Conservation (phyloP, 2,113 vertebrate genomes). For the Ahaetulla prasina region DNA sequence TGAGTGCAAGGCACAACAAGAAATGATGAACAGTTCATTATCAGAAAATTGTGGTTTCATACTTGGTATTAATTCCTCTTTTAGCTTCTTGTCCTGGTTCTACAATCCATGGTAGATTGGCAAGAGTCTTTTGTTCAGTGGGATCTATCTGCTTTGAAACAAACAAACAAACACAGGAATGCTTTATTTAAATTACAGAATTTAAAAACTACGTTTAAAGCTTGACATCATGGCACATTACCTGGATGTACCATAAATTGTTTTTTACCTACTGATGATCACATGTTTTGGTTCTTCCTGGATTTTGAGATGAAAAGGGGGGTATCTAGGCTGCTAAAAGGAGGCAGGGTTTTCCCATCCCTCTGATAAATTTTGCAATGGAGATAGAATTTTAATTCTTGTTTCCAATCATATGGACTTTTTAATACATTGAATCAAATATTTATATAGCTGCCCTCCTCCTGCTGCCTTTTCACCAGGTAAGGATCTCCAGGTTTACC, state of each 20-base stretch:
- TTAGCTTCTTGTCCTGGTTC: slow-evolving; percentile 98
- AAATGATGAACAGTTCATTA: slow-evolving; percentile 82
- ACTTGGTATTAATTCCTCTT: slow-evolving; percentile 99
- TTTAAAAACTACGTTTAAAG: background rate
- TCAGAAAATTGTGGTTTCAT: slow-evolving; percentile 99
- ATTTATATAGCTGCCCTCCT: background rate
- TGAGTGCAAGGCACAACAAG: slow-evolving; percentile 92
- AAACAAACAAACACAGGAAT: slow-evolving; percentile 61
- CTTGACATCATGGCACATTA: slow-evolving; percentile 1
- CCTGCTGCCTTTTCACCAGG: background rate
- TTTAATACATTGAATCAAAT: background rate
- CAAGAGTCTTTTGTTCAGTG: slow-evolving; percentile 96
- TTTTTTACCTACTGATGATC: background rate
- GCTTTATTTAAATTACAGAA: background rate
- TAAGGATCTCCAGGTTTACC: background rate
- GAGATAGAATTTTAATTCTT: background rate
- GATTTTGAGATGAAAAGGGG: background rate
- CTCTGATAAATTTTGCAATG: background rate
- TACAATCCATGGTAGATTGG: slow-evolving; percentile 98
- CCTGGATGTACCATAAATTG: background rate
- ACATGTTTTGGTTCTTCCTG: background rate
- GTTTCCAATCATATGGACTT: background rate
- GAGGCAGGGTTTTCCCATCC: background rate
- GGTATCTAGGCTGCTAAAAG: background rate
- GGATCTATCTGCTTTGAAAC: slow-evolving; percentile 91